A percentile compares a stretch with the other conserved stretches of the same genome.
phyloP scores from a whole-genome alignment of 2,888 invertebrate species.

The Boloria euphrosyne region DNA sequence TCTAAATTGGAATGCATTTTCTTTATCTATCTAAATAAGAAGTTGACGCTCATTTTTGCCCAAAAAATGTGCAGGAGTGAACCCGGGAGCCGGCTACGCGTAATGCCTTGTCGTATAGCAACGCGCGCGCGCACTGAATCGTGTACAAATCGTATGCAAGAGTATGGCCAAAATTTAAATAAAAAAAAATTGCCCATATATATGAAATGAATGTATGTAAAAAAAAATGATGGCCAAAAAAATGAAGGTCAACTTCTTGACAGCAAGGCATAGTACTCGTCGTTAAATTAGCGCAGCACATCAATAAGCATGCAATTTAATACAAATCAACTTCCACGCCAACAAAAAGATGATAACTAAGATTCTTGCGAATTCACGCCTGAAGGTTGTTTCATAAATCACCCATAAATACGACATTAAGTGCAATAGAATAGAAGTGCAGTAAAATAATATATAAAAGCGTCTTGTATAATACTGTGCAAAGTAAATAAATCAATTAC shows the following conservation, averaged over 20 bases:
- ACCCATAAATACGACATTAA: conserved; percentile 5
- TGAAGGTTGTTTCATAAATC: conserved; percentile 16
- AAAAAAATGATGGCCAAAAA: conserved; percentile 92
- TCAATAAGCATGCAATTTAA: conserved; percentile 76
- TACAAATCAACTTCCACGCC: conserved; percentile 49
- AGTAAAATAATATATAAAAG: conserved; percentile 12
- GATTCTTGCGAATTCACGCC: conserved; percentile 5
- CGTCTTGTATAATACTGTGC: not conserved
- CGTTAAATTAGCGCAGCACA: conserved; percentile 77
- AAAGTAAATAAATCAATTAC: conserved; percentile 17
- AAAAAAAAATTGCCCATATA: conserved; percentile 70
- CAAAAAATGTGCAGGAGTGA: conserved; percentile 83
- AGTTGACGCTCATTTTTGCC: conserved; percentile 95
- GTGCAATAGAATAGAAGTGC: conserved; percentile 11
- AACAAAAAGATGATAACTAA: conserved; percentile 17
- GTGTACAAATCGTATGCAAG: conserved; percentile 67
- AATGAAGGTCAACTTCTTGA: conserved; percentile 98
- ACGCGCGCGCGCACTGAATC: conserved; percentile 73
- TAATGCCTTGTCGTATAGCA: conserved; percentile 75
- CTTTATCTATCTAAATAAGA: conserved; percentile 83
- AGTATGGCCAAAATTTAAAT: conserved; percentile 76
- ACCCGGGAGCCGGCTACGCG: conserved; percentile 75
- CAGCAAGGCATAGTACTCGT: conserved; percentile 84
- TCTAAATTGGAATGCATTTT: conserved; percentile 81
- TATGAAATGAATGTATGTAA: conserved; percentile 83